Evolutionary conservation across 2,888 invertebrate genomes (phyloP).

Genomic region (Ditula angustiorana): DNA sequence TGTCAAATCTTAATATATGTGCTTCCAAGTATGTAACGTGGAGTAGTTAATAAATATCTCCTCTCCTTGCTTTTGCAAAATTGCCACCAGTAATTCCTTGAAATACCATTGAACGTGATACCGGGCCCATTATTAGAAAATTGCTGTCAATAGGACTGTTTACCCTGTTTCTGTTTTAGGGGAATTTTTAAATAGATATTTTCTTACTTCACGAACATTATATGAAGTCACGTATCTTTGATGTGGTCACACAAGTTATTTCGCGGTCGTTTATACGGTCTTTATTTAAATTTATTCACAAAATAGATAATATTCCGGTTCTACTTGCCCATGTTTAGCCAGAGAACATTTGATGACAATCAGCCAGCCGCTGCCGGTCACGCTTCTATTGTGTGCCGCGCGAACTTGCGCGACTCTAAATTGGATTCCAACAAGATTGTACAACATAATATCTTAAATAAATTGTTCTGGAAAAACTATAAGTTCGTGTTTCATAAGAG

Average conservation of each 20-base stretch:
- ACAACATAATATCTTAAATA: slow-evolving; percentile 5
- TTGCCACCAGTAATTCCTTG: too few species aligned
- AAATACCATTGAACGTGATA: too few species aligned
- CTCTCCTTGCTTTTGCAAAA: too few species aligned
- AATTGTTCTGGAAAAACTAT: slow-evolving; percentile 4
- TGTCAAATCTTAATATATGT: too few species aligned
- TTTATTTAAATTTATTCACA: slow-evolving; percentile 62
- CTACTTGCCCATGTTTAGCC: slow-evolving; percentile 57
- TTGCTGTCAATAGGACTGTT: too few species aligned
- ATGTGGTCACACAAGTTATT: slow-evolving; percentile 42
- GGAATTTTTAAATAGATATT: too few species aligned
- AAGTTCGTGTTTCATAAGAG: too few species aligned
- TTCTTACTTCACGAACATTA: too few species aligned
- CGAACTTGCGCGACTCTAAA: slow-evolving; percentile 26
- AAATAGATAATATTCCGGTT: slow-evolving; percentile 59
- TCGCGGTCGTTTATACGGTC: slow-evolving; percentile 46
- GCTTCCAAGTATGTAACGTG: too few species aligned
- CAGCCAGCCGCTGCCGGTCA: slow-evolving; percentile 65
- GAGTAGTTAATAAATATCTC: too few species aligned
- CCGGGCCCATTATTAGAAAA: too few species aligned
- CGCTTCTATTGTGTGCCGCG: slow-evolving; percentile 67
- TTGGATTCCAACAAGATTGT: slow-evolving; percentile 23
- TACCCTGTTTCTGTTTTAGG: too few species aligned
- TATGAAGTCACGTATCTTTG: slow-evolving; percentile 28
- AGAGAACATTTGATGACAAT: slow-evolving; percentile 64